Evolutionary conservation across 2,113 vertebrate genomes (phyloP).

Genomic region (Sinocyclocheilus maitianheensis): DNA sequence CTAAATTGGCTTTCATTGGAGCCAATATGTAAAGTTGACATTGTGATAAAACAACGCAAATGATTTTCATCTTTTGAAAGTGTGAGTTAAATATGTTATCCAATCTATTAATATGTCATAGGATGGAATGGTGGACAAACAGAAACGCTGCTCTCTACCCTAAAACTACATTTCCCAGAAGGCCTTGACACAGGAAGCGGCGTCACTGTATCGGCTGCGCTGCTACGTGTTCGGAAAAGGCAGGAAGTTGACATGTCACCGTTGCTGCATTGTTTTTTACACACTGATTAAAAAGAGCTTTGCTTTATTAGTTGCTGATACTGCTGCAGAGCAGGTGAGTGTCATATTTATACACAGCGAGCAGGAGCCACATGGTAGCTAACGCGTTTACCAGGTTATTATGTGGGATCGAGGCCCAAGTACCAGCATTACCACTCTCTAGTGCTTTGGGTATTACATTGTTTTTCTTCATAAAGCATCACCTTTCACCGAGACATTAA

Average conservation of each 20-base stretch:
- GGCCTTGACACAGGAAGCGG: background rate
- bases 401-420: background rate
- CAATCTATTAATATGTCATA: background rate
- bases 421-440: background rate
- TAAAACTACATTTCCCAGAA: constrained; percentile 36
- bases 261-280: constrained; percentile 31
- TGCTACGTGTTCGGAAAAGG: constrained; percentile 46
- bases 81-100: background rate
- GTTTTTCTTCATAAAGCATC: background rate
- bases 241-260: constrained; percentile 44
- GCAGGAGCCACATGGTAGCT: background rate
- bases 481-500: no score
- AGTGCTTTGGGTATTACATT: background rate
- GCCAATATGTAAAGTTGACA: background rate
- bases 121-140: no score
- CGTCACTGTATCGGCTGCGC: background rate
- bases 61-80: background rate
- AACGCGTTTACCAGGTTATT: no score
- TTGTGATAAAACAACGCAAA: background rate
- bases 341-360: background rate
- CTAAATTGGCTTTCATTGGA: no score
- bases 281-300: background rate
- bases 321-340: constrained; percentile 41
- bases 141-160: background rate
- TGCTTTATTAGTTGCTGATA: background rate